phyloP scores from a whole-genome alignment of 1,140 invertebrate species.

The Hylyphantes graminicola region DNA sequence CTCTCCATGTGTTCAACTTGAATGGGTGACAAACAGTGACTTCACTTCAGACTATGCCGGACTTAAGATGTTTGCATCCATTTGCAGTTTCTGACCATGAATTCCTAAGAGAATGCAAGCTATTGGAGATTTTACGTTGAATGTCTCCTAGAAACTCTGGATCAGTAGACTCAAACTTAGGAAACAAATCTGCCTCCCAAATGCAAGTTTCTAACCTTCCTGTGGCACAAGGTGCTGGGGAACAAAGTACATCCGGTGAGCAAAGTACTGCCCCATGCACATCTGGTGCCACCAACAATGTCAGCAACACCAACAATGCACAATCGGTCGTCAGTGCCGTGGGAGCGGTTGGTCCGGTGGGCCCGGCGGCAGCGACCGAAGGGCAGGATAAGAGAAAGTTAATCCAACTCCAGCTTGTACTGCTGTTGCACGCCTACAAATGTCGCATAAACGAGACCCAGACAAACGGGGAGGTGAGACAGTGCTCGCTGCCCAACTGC shows the following conservation, averaged over 20 bases:
- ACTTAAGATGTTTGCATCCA: slow-evolving; percentile 14
- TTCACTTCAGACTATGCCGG: slow-evolving; percentile 4
- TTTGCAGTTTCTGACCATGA: not conserved
- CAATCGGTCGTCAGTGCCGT: not conserved
- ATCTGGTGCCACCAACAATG: not conserved
- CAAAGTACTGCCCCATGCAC: slow-evolving; percentile 12
- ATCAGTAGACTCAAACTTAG: slow-evolving; percentile 35
- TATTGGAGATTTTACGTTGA: slow-evolving; percentile 26
- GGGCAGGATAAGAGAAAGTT: slow-evolving; percentile 89
- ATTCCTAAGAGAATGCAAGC: slow-evolving; percentile 10
- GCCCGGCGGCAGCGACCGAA: not conserved
- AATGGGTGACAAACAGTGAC: not conserved
- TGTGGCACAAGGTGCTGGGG: slow-evolving; percentile 27
- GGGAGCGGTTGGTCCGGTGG: not conserved
- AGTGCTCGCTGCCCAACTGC: slow-evolving; percentile 94
- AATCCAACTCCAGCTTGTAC: slow-evolving; percentile 97
- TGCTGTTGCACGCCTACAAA: slow-evolving; percentile 97
- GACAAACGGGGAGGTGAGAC: slow-evolving; percentile 65
- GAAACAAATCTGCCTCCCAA: slow-evolving; percentile 21
- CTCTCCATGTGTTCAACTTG: not conserved
- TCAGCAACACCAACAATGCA: not conserved
- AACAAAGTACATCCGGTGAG: slow-evolving; percentile 21
- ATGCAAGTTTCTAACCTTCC: slow-evolving; percentile 41
- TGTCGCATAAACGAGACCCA: slow-evolving; percentile 90
- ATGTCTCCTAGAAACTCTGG: slow-evolving; percentile 17